Conservation (phyloP, 2,888 invertebrate species). For the Chirona hameri region DNA sequence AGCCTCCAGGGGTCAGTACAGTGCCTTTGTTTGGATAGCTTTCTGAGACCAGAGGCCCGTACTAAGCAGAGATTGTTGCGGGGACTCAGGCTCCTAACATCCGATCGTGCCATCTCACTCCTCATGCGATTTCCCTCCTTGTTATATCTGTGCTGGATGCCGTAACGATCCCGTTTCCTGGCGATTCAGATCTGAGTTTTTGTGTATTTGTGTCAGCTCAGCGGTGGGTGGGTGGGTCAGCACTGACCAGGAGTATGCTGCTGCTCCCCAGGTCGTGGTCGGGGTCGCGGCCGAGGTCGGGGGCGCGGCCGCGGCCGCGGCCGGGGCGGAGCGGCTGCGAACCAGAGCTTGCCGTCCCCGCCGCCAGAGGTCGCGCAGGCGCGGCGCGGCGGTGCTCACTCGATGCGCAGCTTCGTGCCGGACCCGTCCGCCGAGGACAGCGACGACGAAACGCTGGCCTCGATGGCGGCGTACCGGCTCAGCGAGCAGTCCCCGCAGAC, state of each 20-base stretch:
- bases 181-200: no score
- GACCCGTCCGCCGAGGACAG: slow-evolving; percentile 29
- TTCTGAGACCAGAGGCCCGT: no score
- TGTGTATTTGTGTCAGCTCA: no score
- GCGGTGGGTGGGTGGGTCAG: no score
- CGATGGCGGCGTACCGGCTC: slow-evolving; percentile 31
- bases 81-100: no score
- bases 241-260: no score
- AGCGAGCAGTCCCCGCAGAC: background rate
- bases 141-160: no score
- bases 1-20: background rate
- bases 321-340: background rate
- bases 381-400: slow-evolving; percentile 25
- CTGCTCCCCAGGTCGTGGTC: background rate
- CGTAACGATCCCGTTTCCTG: no score
- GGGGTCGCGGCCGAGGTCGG: background rate
- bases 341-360: background rate
- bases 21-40: no score
- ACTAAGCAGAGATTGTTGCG: no score
- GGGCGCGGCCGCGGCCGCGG: background rate
- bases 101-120: no score
- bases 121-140: no score
- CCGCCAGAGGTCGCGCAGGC: background rate
- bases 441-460: slow-evolving; percentile 23
- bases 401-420: slow-evolving; percentile 31